phyloP scores from a whole-genome alignment of 2,888 invertebrate species.

The Lysandra coridon region DNA sequence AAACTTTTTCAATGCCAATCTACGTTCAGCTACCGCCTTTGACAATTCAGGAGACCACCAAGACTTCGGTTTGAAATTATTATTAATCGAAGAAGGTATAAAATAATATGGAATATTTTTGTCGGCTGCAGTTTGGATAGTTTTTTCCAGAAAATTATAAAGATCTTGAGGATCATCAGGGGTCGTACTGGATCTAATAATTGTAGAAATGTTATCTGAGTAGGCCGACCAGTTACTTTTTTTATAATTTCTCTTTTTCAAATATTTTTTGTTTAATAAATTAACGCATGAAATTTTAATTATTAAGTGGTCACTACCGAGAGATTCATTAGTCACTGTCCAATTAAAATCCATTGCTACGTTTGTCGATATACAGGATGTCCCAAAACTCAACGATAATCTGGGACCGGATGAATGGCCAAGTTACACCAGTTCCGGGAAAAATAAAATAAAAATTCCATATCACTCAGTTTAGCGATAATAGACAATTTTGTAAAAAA shows the following conservation, averaged over 20 bases:
- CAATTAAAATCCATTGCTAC: too few species aligned
- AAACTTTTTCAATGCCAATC: slow-evolving; percentile 23
- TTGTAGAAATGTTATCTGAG: not conserved
- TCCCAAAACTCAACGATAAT: too few species aligned
- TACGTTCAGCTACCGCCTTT: slow-evolving; percentile 29
- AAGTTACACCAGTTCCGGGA: too few species aligned
- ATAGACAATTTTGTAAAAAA: too few species aligned
- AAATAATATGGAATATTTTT: not conserved
- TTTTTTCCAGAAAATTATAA: not conserved
- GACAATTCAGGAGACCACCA: slow-evolving; percentile 27
- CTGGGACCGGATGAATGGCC: too few species aligned
- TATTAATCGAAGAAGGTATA: slow-evolving; percentile 20
- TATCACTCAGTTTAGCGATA: too few species aligned
- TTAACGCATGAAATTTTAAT: not conserved
- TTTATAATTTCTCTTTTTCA: slow-evolving; percentile 24
- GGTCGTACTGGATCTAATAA: not conserved
- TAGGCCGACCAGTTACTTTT: slow-evolving; percentile 4
- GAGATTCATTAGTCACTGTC: slow-evolving; percentile 30
- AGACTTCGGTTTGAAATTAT: not conserved
- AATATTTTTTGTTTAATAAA: too few species aligned
- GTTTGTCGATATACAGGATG: too few species aligned
- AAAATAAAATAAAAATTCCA: too few species aligned
- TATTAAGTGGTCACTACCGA: slow-evolving; percentile 37
- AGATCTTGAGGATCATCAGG: slow-evolving; percentile 6
- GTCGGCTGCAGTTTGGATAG: not conserved